These are phyloP conservation scores for Penaeus japonicus DNA, from an alignment of 1,140 invertebrate species.

Conservation along the genomic window DNA sequence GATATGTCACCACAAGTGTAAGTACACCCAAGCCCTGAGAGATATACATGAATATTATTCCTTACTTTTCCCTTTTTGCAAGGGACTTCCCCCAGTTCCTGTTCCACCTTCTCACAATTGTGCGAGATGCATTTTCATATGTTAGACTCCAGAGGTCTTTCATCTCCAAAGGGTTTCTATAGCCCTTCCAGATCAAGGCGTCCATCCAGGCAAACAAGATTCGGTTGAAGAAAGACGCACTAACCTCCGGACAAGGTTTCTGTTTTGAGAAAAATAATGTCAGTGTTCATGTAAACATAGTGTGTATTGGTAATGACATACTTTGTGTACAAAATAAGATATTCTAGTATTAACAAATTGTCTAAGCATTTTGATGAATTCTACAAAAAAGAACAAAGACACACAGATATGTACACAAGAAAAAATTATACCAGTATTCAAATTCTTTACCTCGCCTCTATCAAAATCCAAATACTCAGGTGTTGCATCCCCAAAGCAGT, in stretches of 20 bases:
- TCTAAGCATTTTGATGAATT: slow-evolving; percentile 59
- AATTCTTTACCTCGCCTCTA: slow-evolving; percentile 70
- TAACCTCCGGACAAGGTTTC: slow-evolving; percentile 86
- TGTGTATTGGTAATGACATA: no score
- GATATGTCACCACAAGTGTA: background rate
- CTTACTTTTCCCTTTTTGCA: slow-evolving; percentile 65
- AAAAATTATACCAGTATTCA: no score
- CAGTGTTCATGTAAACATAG: background rate
- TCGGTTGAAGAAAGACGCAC: slow-evolving; percentile 87
- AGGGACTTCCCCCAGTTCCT: slow-evolving; percentile 77
- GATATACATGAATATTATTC: slow-evolving; percentile 7
- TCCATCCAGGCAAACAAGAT: slow-evolving; percentile 95
- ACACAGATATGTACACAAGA: no score
- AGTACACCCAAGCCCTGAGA: background rate
- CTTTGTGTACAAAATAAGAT: no score
- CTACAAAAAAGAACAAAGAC: background rate
- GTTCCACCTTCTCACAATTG: slow-evolving; percentile 84
- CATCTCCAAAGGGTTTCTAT: slow-evolving; percentile 79
- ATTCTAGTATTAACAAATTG: background rate
- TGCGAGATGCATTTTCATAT: slow-evolving; percentile 79
- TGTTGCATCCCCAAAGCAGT: slow-evolving; percentile 81
- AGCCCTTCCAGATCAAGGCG: slow-evolving; percentile 81
- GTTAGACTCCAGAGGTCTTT: slow-evolving; percentile 91
- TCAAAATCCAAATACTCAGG: slow-evolving; percentile 76
- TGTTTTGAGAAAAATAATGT: slow-evolving; percentile 62